phyloP scores from a whole-genome alignment of 2,113 vertebrate genomes.

The Lasiurus borealis region DNA sequence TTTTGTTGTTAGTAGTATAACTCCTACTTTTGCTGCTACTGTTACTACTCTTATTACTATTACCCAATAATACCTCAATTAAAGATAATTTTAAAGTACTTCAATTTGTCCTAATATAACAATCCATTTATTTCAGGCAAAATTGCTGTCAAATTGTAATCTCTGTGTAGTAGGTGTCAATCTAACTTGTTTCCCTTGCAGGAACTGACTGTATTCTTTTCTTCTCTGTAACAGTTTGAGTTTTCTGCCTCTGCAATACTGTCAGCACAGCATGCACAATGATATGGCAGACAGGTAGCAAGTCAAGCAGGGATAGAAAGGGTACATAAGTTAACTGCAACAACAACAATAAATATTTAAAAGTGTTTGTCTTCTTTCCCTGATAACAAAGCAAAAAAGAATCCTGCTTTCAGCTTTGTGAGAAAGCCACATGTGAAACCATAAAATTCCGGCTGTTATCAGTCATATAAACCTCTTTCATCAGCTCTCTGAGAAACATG shows the following conservation, averaged over 20 bases:
- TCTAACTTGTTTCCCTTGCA: not conserved
- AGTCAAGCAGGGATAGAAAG: conserved; percentile 52
- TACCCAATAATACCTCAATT: not conserved
- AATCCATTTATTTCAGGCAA: not conserved
- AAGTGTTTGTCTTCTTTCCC: conserved; percentile 12
- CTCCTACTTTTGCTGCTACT: not conserved
- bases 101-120: not conserved
- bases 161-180: not conserved
- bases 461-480: conserved; percentile 68
- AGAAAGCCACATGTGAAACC: conserved; percentile 50
- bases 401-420: conserved; percentile 10
- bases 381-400: conserved; percentile 54
- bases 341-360: conserved; percentile 49
- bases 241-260: conserved; percentile 34
- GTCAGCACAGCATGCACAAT: conserved; percentile 25
- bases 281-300: conserved; percentile 45
- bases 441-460: conserved; percentile 45
- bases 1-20: not conserved
- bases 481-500: conserved; percentile 57
- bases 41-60: not conserved
- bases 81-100: not conserved
- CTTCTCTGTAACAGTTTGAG: conserved; percentile 17
- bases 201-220: not conserved
- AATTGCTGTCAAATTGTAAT: conserved; percentile 13
- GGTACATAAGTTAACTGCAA: conserved; percentile 53